Evolutionary conservation across 2,888 invertebrate species (phyloP).

Genomic region (Fragum sueziense): DNA sequence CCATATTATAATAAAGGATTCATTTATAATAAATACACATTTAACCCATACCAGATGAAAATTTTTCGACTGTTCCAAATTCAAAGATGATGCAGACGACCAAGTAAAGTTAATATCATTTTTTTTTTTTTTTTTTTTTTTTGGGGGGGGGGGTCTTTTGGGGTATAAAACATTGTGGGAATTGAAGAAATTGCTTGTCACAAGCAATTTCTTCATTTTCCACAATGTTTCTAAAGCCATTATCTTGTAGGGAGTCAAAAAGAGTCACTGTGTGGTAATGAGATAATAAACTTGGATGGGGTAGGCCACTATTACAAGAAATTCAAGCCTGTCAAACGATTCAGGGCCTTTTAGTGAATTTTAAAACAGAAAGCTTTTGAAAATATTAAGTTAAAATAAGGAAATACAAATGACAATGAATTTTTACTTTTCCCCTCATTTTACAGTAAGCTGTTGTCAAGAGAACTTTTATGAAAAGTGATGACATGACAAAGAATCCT

Average conservation of each 20-base stretch:
- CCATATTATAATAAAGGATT: neutral
- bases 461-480: neutral
- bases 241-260: no score
- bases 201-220: no score
- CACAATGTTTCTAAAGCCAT: no score
- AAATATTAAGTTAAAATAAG: neutral
- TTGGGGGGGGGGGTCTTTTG: no score
- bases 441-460: neutral
- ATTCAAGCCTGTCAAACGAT: neutral
- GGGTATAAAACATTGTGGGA: neutral
- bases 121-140: neutral
- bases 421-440: neutral
- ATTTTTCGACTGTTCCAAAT: no score
- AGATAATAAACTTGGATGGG: neutral
- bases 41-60: neutral
- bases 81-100: no score
- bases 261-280: no score
- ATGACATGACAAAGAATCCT: neutral
- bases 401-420: neutral
- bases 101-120: neutral
- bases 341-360: neutral
- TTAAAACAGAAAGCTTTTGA: neutral
- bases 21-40: neutral
- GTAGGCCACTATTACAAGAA: neutral
- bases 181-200: neutral